Conservation (phyloP, 37 sponge, comb jelly and placozoan species). For the Lycopodina hypogea region DNA sequence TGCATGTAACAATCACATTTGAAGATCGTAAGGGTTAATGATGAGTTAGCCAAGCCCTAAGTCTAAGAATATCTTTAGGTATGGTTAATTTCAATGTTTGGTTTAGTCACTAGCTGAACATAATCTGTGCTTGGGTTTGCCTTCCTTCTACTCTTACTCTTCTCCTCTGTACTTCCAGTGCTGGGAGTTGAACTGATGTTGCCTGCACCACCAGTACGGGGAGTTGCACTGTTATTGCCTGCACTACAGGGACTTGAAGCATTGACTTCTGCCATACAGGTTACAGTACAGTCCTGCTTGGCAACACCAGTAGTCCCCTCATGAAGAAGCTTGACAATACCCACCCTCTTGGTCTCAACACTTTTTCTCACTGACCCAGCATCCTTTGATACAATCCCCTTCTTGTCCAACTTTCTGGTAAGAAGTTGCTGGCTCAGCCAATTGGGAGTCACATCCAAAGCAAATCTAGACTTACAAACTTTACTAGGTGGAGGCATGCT, state of each 20-base stretch:
- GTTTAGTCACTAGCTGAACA: no score
- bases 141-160: slow-evolving; percentile 40
- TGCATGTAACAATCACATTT: no score
- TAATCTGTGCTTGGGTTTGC: slow-evolving; percentile 33
- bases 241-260: no score
- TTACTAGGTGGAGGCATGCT: slow-evolving; percentile 16
- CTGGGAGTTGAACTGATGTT: neutral
- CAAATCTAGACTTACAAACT: slow-evolving; percentile 29
- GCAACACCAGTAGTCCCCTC: no score
- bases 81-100: no score
- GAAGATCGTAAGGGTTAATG: no score
- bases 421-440: slow-evolving; percentile 38
- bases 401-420: slow-evolving; percentile 44
- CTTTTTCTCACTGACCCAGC: neutral
- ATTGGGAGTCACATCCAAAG: slow-evolving; percentile 46
- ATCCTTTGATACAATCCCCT: slow-evolving; percentile 2
- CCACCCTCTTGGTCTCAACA: no score
- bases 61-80: no score
- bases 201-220: neutral
- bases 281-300: neutral
- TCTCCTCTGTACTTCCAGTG: neutral
- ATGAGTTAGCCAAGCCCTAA: no score
- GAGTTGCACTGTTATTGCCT: no score
- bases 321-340: no score
- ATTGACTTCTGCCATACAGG: no score